phyloP scores from a whole-genome alignment of 1,140 invertebrate genomes.

The Pogonus chalceus region DNA sequence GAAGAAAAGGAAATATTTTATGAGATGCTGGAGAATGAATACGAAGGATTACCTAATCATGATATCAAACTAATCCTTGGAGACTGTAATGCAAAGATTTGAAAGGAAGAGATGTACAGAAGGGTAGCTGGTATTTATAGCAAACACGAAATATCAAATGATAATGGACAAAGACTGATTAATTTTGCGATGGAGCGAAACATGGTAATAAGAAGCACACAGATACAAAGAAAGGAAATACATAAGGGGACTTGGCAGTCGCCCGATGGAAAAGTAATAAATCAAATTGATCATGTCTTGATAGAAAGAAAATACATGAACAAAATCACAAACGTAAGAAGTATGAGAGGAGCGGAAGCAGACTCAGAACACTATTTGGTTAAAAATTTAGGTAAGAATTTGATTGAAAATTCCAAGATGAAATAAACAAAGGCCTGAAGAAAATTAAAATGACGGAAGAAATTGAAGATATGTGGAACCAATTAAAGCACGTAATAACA shows the following conservation, averaged over 20 bases:
- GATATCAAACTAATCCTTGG: slow-evolving; percentile 5
- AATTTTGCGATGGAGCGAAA: slow-evolving; percentile 13
- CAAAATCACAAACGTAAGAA: slow-evolving; percentile 13
- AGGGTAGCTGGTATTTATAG: no score
- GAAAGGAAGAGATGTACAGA: slow-evolving; percentile 6
- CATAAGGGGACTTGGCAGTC: slow-evolving; percentile 18
- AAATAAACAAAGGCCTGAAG: no score
- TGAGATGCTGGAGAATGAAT: no score
- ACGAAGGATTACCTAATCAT: not conserved
- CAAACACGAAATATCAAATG: slow-evolving; percentile 11
- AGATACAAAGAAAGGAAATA: slow-evolving; percentile 17
- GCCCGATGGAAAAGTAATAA: slow-evolving; percentile 15
- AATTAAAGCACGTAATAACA: no score
- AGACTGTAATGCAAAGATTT: slow-evolving; percentile 9
- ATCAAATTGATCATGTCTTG: slow-evolving; percentile 20
- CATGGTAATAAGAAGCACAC: slow-evolving; percentile 15
- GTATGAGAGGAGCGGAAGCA: slow-evolving; percentile 14
- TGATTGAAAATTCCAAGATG: no score
- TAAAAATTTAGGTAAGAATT: no score
- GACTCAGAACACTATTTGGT: no score
- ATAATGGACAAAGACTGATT: slow-evolving; percentile 17
- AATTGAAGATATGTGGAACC: no score
- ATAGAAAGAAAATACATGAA: slow-evolving; percentile 10
- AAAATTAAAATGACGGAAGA: no score
- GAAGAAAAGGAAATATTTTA: no score